Base-by-base conservation (phyloP, 2,113 vertebrate species). In the Pollachius pollachius region DNA sequence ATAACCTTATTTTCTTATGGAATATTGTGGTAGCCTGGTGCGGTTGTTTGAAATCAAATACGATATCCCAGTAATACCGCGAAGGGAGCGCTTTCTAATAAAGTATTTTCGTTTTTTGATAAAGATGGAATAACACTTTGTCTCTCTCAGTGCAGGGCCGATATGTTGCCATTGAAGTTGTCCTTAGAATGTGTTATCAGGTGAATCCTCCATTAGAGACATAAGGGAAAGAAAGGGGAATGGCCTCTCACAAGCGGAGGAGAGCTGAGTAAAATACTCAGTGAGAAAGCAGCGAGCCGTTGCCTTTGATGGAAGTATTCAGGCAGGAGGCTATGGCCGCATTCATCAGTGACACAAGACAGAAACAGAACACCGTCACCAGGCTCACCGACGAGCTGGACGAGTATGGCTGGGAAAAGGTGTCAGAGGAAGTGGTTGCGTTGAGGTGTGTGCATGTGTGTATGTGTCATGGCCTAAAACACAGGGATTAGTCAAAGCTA, bases 401-500 rank as follows among this genome's bases (percentile, higher is more conserved):
- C 27, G 15, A 71, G 48, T 64, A 57, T 74, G 69, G 77, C 63
- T 48, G 72, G 78, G 64, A 56, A 62, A 76, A 84, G 75, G 81
- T 84, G 76, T 84, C 71, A 57, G 72, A 66, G 61, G 52, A 58
- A 61, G 67, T 60, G 71, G 71, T 58, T 75, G 78, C 73, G 77
- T 37, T 9, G 41, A 48, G 41, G 41, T 48, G 41, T 48, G 41
- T 48, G 41, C 41, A 48, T 9, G 41, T 48, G 41, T 48, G 41
- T 41, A 4, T 48, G 41, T 48, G 41, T 48, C 41, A 48, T 70
- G 65, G 67, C 77, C 56, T 65, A 80, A 84, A 83, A 82, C 74
- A 75, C 59, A 77, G 75, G 77, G 84, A 87, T 89, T 90, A 88
- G 84, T 62, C 73, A 68, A 69, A 69, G 70, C 80, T 83, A 79